These are phyloP conservation scores for Tachuris rubrigastra DNA, from an alignment of 2,113 vertebrate species.

Conservation along the genomic window DNA sequence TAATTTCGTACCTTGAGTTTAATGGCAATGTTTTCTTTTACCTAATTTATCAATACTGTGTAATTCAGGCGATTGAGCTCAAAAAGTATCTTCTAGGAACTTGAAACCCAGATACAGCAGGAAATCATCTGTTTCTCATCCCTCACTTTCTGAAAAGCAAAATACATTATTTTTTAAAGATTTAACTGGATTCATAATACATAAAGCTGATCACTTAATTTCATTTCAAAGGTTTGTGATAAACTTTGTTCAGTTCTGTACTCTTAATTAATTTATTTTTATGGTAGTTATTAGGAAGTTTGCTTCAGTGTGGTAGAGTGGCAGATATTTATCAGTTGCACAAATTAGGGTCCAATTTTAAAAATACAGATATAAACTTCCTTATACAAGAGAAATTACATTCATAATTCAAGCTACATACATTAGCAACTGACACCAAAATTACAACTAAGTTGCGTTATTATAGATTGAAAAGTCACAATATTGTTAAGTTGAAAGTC, in stretches of 20 bases:
- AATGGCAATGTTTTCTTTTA: conserved; percentile 73
- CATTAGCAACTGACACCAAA: neutral
- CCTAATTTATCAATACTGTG: neutral
- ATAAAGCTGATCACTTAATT: neutral
- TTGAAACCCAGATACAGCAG: neutral
- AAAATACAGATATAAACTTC: neutral
- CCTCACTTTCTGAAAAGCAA: neutral
- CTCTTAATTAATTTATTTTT: neutral
- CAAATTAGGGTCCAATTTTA: neutral
- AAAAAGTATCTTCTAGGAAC: neutral
- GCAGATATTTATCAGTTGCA: neutral
- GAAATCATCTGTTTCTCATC: neutral
- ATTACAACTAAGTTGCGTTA: neutral
- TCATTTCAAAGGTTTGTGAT: neutral
- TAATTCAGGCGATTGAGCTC: neutral
- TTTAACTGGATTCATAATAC: neutral
- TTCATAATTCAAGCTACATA: neutral
- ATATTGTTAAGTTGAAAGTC: neutral
- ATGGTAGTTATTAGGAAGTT: neutral
- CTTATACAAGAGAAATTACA: neutral
- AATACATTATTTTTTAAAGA: neutral
- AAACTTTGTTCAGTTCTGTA: neutral
- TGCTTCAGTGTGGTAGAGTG: neutral
- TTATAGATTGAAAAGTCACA: neutral
- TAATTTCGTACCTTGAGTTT: conserved; percentile 78